Base-by-base conservation (phyloP, 2,113 vertebrate species). In the Myotis brandtii region DNA sequence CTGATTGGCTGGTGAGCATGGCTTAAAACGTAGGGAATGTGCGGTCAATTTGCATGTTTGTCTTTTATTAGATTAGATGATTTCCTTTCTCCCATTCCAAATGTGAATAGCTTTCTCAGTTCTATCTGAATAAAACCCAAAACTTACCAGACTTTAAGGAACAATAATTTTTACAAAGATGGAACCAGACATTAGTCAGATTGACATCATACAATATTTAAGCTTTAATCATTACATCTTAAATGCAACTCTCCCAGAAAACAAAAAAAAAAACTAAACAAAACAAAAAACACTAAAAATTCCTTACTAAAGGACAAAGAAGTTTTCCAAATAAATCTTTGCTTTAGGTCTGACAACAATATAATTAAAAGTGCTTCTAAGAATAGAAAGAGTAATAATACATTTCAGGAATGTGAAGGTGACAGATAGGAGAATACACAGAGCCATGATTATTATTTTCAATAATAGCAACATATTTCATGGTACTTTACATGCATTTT, bases 251-350 rank as follows among this genome's bases (percentile, higher is more conserved):
- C 56, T 94, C 54, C 30, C 4, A 75, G 34, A 46, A 86, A 97
- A 86, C 37, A 73, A 90, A 72, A 8, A n/a, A 17, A 7, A 67
- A n/a, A 66, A 66, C 6, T 43, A 43, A 8, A 43, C 43, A 7
- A 43, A 43, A 43, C 43, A 8, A 67, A 17, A 67, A 67, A 67
- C 32, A n/a, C 25, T 70, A 87, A 95, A 95, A 87, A 56, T 82
- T 95, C 85, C 52, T 94, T 91, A 85, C 48, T 89, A 72, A 82
- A 56, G 18, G n/a, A 95, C 27, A 95, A 94, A 94, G 43, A 56
- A 93, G 32, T 91, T 95, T 88, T 96, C 85, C 73, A 97, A 98
- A 96, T 92, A 96, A 95, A 95, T 94, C 32, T 88, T 77, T 90
- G 85, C 56, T 95, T 92, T 89, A 83, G 21, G 59, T 90, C 66